A percentile compares a stretch with the other conserved stretches of the same genome.
Conservation (phyloP, 2,113 vertebrate genomes). For the Atractosteus spatula region DNA sequence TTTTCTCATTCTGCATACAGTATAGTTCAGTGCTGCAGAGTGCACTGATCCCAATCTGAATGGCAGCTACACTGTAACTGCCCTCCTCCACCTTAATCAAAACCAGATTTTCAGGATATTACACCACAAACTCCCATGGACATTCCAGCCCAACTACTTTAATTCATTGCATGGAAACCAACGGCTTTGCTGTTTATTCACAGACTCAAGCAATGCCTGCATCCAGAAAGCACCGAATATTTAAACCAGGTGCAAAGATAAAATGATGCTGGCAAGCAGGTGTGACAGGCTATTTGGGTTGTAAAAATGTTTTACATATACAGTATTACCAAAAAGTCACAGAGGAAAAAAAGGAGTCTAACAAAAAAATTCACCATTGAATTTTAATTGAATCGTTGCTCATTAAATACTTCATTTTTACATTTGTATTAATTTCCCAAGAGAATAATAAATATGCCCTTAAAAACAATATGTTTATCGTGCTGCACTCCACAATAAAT, state of each 20-base stretch:
- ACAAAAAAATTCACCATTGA: background rate
- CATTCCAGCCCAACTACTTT: background rate
- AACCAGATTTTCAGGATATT: constrained; percentile 7
- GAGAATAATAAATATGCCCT: background rate
- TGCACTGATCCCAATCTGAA: background rate
- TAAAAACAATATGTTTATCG: background rate
- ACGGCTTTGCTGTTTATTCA: background rate
- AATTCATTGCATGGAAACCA: constrained; percentile 4
- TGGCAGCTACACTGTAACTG: background rate
- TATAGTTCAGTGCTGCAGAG: background rate
- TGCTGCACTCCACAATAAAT: no score
- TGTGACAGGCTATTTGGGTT: background rate
- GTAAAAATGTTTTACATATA: background rate
- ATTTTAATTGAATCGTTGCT: no score
- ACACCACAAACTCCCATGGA: background rate
- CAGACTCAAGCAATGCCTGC: background rate
- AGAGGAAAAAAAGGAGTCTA: background rate
- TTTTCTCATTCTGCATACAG: background rate
- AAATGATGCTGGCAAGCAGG: background rate
- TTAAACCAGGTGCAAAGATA: constrained; percentile 6
- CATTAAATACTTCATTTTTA: background rate
- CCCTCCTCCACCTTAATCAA: background rate
- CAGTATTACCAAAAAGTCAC: no score
- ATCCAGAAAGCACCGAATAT: background rate
- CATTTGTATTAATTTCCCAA: background rate